These are phyloP conservation scores for Limnephilus lunatus DNA, from an alignment of 2,888 invertebrate genomes.

Conservation along the genomic window DNA sequence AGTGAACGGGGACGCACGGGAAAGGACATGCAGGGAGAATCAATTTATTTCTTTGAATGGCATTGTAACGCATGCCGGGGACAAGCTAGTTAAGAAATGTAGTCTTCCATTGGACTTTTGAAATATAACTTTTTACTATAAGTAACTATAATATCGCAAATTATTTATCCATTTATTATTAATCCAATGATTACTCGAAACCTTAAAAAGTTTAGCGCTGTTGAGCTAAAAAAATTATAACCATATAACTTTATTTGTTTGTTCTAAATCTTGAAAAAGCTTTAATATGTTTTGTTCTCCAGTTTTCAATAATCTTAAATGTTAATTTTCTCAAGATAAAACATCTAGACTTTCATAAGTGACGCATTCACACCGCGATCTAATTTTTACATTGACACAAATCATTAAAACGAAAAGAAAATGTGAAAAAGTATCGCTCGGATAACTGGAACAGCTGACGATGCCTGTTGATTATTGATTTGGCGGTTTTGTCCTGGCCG, in stretches of 20 bases:
- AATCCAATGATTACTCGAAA: neutral
- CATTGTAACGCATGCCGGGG: too few species aligned
- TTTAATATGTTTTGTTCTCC: neutral
- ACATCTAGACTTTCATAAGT: neutral
- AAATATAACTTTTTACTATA: too few species aligned
- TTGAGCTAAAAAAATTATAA: neutral
- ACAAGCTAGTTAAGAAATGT: too few species aligned
- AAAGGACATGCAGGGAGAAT: too few species aligned
- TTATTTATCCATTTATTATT: too few species aligned
- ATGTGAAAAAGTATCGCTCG: neutral
- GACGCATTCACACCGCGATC: neutral
- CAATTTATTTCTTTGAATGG: too few species aligned
- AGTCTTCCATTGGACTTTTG: too few species aligned
- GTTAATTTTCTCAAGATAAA: too few species aligned
- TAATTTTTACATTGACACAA: neutral
- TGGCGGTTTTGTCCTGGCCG: neutral
- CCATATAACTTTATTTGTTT: too few species aligned
- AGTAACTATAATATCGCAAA: too few species aligned
- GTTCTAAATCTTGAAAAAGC: neutral
- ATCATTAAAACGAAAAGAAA: neutral
- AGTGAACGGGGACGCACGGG: too few species aligned
- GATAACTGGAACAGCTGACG: neutral
- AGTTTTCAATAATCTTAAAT: neutral
- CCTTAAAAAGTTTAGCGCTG: neutral
- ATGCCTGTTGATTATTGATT: constrained; percentile 2